Evolutionary conservation across 2,797 vertebrate species (phyloP).

Genomic region (Synaphobranchus kaupii): DNA sequence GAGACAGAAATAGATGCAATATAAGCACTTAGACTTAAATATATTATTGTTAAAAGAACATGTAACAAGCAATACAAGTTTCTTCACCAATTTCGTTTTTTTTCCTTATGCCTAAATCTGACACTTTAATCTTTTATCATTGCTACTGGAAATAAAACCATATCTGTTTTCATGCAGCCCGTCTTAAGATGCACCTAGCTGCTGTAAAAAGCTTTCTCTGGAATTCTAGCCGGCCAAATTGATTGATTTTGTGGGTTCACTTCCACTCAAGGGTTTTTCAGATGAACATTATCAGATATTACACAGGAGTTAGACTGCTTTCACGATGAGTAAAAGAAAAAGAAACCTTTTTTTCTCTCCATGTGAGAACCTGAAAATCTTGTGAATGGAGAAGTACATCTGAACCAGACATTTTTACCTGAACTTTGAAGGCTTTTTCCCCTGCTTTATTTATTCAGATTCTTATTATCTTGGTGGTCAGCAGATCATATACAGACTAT

Average conservation of each 20-base stretch:
- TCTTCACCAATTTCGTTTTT: background rate
- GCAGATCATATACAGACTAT: too few species aligned
- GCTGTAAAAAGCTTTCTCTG: background rate
- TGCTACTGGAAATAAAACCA: background rate
- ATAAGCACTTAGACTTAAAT: background rate
- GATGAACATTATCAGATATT: background rate
- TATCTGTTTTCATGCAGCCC: background rate
- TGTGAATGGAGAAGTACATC: background rate
- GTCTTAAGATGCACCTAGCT: background rate
- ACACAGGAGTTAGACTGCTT: background rate
- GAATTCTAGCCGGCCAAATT: background rate
- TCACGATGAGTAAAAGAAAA: background rate
- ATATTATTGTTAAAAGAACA: background rate
- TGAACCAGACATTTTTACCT: background rate
- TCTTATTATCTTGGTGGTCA: background rate
- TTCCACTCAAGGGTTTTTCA: background rate
- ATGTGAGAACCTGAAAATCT: background rate
- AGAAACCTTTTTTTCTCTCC: too few species aligned
- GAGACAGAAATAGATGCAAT: background rate
- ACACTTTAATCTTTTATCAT: background rate
- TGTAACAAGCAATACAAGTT: background rate
- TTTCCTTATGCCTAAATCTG: background rate
- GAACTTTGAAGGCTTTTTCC: background rate
- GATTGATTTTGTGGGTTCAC: background rate
- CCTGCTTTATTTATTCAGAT: background rate